Percentiles rank a stretch among this genome's conserved stretches.
Conservation (phyloP, 2,113 vertebrate species). For the Tragelaphus imberbis region DNA sequence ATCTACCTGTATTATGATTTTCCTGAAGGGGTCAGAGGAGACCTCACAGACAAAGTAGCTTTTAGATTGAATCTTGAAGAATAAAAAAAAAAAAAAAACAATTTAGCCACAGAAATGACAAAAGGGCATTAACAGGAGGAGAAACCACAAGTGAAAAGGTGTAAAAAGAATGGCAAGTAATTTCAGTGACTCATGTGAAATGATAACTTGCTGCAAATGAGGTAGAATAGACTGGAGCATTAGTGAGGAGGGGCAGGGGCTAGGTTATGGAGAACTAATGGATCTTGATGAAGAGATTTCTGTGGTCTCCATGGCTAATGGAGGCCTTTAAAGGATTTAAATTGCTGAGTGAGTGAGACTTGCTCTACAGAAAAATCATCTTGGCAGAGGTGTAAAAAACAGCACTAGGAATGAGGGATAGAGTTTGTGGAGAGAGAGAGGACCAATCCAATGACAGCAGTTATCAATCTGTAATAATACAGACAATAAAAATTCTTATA, state of each 20-base stretch:
- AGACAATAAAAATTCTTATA: not conserved
- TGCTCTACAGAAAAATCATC: not conserved
- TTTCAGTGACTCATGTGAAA: not conserved
- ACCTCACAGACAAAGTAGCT: not conserved
- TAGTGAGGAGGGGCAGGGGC: not conserved
- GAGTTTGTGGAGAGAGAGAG: not conserved
- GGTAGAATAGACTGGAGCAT: not conserved
- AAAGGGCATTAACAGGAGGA: not conserved
- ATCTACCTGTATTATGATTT: not conserved
- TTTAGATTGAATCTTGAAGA: not conserved
- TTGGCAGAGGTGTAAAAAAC: not conserved
- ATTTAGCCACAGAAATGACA: not conserved
- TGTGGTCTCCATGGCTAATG: not conserved
- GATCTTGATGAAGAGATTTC: not conserved
- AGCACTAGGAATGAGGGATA: not conserved
- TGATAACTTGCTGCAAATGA: not conserved
- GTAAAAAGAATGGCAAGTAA: not conserved
- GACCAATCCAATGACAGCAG: not conserved
- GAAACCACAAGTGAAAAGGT: not conserved
- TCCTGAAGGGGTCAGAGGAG: not conserved
- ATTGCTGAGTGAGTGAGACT: not conserved
- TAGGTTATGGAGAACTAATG: not conserved
- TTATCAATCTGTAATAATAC: not conserved
- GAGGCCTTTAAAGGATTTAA: not conserved
- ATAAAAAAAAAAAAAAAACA: not conserved